Conservation (phyloP, 1,140 invertebrate genomes). For the Musca vetustissima region DNA sequence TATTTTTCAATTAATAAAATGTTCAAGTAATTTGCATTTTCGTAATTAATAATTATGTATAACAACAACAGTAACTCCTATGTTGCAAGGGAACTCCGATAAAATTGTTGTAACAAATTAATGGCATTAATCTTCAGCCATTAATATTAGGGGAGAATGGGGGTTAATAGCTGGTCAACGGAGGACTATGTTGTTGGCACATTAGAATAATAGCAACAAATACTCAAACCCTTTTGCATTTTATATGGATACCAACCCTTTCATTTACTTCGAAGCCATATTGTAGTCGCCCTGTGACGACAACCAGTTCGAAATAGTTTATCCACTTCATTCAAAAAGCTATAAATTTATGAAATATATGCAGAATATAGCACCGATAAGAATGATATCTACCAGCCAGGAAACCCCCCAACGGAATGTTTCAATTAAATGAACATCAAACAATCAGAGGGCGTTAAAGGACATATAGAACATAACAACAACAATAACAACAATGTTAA, state of each 20-base stretch:
- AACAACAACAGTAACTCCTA: no score
- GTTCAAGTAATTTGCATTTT: no score
- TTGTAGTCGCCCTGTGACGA: background rate
- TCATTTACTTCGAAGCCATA: background rate
- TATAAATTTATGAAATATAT: conserved; percentile 11
- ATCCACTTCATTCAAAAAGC: no score
- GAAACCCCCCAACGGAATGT: background rate
- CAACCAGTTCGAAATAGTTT: background rate
- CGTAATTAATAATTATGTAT: no score
- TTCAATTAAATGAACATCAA: conserved; percentile 16
- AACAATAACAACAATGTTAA: no score
- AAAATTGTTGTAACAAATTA: conserved; percentile 12
- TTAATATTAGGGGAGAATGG: conserved; percentile 2
- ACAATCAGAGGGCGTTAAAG: conserved; percentile 9
- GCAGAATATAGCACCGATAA: no score
- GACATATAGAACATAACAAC: no score
- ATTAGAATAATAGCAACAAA: no score
- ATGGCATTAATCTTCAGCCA: conserved; percentile 6
- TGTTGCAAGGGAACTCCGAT: background rate
- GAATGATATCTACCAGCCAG: background rate
- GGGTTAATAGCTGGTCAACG: background rate
- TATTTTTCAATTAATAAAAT: no score
- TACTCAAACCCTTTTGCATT: conserved; percentile 7
- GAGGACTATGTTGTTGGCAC: no score
- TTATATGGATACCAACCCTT: background rate